phyloP scores from a whole-genome alignment of 2,888 invertebrate genomes.

The Melieria crassipennis region DNA sequence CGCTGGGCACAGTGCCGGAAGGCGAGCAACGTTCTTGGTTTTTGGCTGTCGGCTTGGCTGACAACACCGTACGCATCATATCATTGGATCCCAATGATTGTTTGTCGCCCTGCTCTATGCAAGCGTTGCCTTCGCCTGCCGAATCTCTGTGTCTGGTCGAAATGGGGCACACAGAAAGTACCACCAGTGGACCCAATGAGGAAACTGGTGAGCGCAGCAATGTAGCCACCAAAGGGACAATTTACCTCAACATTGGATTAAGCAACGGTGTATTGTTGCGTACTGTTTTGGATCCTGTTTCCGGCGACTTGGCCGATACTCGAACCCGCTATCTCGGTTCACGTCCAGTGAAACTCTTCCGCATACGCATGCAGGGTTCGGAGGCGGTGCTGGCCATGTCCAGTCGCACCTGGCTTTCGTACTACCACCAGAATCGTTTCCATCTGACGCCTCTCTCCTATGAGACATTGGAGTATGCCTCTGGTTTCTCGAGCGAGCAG shows the following conservation, averaged over 20 bases:
- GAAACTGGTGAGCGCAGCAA: conserved; percentile 64
- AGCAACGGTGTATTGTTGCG: conserved; percentile 95
- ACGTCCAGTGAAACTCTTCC: conserved; percentile 93
- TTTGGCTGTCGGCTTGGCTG: conserved; percentile 93
- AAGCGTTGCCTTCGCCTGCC: conserved; percentile 93
- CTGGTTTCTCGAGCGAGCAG: conserved; percentile 96
- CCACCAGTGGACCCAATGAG: conserved; percentile 66
- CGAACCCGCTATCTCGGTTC: conserved; percentile 96
- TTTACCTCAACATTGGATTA: conserved; percentile 96
- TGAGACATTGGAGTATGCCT: conserved; percentile 96
- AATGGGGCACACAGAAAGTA: conserved; percentile 78
- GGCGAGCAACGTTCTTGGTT: conserved; percentile 97
- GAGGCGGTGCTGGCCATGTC: conserved; percentile 98
- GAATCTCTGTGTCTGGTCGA: conserved; percentile 98
- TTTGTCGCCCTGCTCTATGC: conserved; percentile 93
- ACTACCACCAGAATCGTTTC: conserved; percentile 96
- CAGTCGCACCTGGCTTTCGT: conserved; percentile 97
- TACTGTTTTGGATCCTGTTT: conserved; percentile 93
- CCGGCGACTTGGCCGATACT: conserved; percentile 96
- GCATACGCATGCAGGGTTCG: conserved; percentile 93
- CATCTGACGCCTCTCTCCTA: conserved; percentile 96
- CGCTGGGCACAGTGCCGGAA: conserved; percentile 91
- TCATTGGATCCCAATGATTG: conserved; percentile 97
- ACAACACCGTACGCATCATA: conserved; percentile 96
- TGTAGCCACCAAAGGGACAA: conserved; percentile 71